Conservation (phyloP, 2,797 vertebrate species). For the Lepilemur septentrionalis region DNA sequence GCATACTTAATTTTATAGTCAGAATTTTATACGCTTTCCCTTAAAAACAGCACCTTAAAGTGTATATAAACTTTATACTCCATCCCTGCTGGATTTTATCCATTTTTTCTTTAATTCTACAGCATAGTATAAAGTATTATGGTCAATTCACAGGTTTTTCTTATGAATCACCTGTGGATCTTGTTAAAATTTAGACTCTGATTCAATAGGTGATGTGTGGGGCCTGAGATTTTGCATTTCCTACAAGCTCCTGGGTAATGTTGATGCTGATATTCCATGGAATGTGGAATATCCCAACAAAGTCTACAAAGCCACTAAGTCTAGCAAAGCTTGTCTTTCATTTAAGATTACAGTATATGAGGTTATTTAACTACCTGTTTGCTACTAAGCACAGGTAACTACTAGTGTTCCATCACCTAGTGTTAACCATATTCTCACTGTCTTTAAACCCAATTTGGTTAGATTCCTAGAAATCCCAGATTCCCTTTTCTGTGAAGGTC, state of each 20-base stretch:
- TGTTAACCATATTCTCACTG: neutral
- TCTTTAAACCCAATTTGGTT: neutral
- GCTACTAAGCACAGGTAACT: neutral
- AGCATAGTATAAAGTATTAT: neutral
- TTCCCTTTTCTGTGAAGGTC: neutral
- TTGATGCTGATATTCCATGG: too few species aligned
- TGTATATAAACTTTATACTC: neutral
- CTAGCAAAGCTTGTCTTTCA: neutral
- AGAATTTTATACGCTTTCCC: constrained; percentile 9
- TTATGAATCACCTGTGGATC: neutral
- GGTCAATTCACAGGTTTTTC: neutral
- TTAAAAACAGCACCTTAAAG: constrained; percentile 12
- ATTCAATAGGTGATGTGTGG: neutral
- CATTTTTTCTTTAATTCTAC: neutral
- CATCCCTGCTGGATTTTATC: neutral
- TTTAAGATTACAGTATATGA: neutral
- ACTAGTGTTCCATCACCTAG: neutral
- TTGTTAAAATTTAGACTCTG: neutral
- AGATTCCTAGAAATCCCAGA: neutral
- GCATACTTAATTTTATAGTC: constrained; percentile 47
- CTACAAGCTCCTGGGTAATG: neutral
- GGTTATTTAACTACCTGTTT: neutral
- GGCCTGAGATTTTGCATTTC: neutral
- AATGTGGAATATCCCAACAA: neutral
- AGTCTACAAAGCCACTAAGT: neutral